Evolutionary conservation across 2,888 invertebrate species (phyloP), one percentile per base, ranked within the genome.

Genomic region (Synanthedon vespiformis): DNA sequence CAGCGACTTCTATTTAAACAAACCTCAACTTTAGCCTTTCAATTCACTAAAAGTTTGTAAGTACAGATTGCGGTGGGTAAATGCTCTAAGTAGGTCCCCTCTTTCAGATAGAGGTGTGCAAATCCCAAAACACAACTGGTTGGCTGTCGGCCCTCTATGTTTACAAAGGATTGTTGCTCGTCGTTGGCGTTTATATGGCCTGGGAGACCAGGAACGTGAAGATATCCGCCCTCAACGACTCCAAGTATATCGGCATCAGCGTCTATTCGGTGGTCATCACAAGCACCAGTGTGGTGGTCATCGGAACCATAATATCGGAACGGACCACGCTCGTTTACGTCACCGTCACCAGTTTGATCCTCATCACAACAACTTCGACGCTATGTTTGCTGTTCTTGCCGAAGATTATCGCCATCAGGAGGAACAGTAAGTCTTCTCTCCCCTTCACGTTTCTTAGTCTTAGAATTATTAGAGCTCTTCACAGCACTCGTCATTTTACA

Each of bases 151-250:
- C 92, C 0, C 90, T 97, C 11, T 97, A 96, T 77, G 94, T 93
- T 8, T 97, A 97, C 88, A 97, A 97, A 78, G 95, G 95, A 1
- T 89, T 97, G 0, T 89, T 97, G 14, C 89, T 97, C 13, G 90
- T 96, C 40, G 95, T 96, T 56, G 97, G 96, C 0, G 94, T 96
- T 3, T 97, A 96, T 83, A 96, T 97, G 96, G 97, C 97, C 0
- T 97, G 97, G 97, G 96, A 96, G 84, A 97, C 97, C 10, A 90
- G 95, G 52, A 93, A 94, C 74, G 95, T 97, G 22, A 96, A 96
- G 83, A 95, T 97, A 63, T 94, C 95, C 12, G 95, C 95, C 0
- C 83, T 97, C 27, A 97, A 97, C 80, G 97, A 97, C 81, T 96
- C 96, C 4, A 95, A 96, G 72, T 96, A 96, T 77, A 97, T 97